Evolutionary conservation across 2,797 vertebrate genomes (phyloP).

Genomic region (Halcyon leucocephala): DNA sequence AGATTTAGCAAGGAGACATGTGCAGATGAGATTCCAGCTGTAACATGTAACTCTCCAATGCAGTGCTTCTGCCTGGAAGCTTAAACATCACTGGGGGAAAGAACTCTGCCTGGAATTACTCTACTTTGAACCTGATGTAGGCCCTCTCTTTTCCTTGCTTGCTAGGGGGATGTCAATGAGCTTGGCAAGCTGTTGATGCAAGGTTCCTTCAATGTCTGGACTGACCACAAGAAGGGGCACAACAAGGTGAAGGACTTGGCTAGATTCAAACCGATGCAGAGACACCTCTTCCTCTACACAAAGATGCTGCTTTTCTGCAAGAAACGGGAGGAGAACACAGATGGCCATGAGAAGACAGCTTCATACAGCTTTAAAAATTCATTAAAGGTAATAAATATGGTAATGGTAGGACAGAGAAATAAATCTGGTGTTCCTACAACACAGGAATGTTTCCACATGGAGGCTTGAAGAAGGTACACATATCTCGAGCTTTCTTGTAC

Average conservation of each 20-base stretch:
- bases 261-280: conserved; percentile 95
- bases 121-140: not conserved
- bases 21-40: not conserved
- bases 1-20: not conserved
- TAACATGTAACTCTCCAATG: not conserved
- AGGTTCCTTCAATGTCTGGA: conserved; percentile 93
- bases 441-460: fast-evolving
- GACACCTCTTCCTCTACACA: conserved; percentile 93
- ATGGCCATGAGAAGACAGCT: conserved; percentile 89
- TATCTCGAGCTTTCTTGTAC: not conserved
- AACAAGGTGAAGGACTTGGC: conserved; percentile 96
- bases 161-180: conserved; percentile 88
- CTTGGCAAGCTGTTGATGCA: conserved; percentile 94
- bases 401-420: not conserved
- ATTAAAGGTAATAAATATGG: conserved; percentile 84
- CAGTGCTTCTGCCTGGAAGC: not conserved
- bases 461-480: not conserved
- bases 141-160: not conserved
- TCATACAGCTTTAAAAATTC: conserved; percentile 96
- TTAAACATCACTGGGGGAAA: not conserved
- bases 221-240: conserved; percentile 93
- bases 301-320: conserved; percentile 94
- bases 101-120: not conserved
- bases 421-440: not conserved
- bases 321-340: conserved; percentile 88